Evolutionary conservation across 2,888 invertebrate genomes (phyloP).

Genomic region (Sepioteuthis lessoniana): DNA sequence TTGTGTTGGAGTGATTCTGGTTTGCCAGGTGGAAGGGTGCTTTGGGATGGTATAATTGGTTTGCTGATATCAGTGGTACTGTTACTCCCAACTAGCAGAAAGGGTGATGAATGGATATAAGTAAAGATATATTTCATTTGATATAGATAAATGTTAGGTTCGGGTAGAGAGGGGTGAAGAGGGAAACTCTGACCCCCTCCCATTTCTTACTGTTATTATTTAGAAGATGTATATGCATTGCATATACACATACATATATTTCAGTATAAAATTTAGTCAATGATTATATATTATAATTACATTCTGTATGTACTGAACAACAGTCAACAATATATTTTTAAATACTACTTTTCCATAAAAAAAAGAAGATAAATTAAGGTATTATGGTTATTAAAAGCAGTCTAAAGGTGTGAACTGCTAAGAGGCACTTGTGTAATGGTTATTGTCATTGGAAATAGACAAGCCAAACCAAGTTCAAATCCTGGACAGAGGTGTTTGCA

Average conservation of each 20-base stretch:
- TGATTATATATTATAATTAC: no score
- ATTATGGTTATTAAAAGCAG: no score
- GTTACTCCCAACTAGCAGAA: background rate
- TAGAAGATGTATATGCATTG: background rate
- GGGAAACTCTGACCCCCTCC: background rate
- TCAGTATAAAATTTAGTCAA: no score
- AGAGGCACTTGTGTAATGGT: no score
- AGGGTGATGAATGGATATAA: background rate
- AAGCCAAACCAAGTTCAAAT: no score
- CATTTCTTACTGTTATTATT: background rate
- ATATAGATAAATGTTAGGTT: background rate
- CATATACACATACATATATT: background rate
- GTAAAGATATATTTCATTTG: background rate
- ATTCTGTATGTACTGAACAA: no score
- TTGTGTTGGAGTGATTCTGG: background rate
- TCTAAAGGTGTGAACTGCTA: no score
- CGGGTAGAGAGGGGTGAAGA: background rate
- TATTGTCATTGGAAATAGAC: no score
- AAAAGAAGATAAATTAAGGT: no score
- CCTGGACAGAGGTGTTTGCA: no score
- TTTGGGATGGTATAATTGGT: background rate
- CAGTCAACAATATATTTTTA: no score
- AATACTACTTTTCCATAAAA: no score
- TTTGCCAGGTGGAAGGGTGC: background rate
- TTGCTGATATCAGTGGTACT: background rate